Percentiles rank a stretch among this genome's conserved stretches.
Conservation (phyloP, 2,797 vertebrate genomes). For the Ambastaia sidthimunki region DNA sequence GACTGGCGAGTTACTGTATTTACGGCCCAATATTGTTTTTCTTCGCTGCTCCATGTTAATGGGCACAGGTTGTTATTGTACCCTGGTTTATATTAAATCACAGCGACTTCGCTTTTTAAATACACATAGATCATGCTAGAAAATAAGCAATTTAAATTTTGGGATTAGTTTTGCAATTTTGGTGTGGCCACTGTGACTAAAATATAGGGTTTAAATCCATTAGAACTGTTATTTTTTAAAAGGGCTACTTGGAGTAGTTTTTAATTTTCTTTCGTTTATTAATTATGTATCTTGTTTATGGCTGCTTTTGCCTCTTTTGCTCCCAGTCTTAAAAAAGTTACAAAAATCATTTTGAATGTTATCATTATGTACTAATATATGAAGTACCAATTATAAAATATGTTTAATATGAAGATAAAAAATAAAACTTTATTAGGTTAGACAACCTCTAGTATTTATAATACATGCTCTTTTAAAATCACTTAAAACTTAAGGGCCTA, state of each 20-base stretch:
- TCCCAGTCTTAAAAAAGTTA: background rate
- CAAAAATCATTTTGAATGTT: too few relatives aligned
- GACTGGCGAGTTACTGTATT: background rate
- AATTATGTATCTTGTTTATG: background rate
- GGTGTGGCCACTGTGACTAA: background rate
- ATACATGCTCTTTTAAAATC: background rate
- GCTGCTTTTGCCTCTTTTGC: too few relatives aligned
- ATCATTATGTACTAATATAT: background rate
- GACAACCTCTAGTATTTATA: background rate
- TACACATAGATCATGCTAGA: too few relatives aligned
- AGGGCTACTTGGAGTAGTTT: background rate
- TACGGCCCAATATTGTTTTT: background rate
- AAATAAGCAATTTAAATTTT: background rate
- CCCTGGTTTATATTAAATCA: background rate
- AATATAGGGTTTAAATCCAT: background rate
- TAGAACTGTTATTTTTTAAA: background rate
- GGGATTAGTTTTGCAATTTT: background rate
- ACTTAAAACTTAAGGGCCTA: background rate
- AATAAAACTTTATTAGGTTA: background rate
- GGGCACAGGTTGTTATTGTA: background rate
- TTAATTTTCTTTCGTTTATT: too few relatives aligned
- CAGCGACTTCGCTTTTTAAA: background rate
- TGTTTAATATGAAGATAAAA: background rate
- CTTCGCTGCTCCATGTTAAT: background rate
- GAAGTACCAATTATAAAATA: background rate